phyloP scores from a whole-genome alignment of 2,888 invertebrate species.

The Dicyrtomina minuta region DNA sequence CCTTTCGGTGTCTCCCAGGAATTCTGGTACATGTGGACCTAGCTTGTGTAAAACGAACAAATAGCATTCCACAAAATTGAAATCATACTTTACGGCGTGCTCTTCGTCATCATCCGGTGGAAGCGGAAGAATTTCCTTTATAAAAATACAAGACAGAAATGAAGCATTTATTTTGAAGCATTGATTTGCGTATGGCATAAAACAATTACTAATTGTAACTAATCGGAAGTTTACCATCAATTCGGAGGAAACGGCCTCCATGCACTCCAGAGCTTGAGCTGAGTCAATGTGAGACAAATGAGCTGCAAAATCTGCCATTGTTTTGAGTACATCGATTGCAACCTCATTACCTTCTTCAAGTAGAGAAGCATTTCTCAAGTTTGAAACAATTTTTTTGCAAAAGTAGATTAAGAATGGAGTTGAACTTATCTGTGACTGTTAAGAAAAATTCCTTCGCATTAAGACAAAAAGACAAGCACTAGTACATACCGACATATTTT shows the following conservation, averaged over 20 bases:
- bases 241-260: conserved; percentile 74
- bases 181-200: no score
- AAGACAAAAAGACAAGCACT: conserved; percentile 39
- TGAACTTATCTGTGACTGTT: conserved; percentile 80
- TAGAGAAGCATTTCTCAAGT: conserved; percentile 68
- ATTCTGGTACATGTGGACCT: conserved; percentile 76
- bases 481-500: conserved; percentile 42
- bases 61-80: conserved; percentile 90
- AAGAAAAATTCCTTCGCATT: no score
- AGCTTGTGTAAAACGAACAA: conserved; percentile 74
- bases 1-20: conserved; percentile 69
- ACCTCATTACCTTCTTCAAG: conserved; percentile 65
- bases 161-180: no score
- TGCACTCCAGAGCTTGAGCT: conserved; percentile 71
- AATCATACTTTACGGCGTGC: conserved; percentile 71
- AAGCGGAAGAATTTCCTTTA: conserved; percentile 81
- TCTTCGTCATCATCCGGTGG: conserved; percentile 64
- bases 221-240: no score
- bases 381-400: conserved; percentile 78
- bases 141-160: conserved; percentile 53
- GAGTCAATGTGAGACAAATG: conserved; percentile 60
- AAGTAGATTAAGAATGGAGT: conserved; percentile 80
- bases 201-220: no score
- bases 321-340: conserved; percentile 77
- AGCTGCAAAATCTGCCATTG: conserved; percentile 80